These are phyloP conservation scores for Dolichotis patagonum DNA, from an alignment of 2,113 vertebrate species.

Conservation along the genomic window DNA sequence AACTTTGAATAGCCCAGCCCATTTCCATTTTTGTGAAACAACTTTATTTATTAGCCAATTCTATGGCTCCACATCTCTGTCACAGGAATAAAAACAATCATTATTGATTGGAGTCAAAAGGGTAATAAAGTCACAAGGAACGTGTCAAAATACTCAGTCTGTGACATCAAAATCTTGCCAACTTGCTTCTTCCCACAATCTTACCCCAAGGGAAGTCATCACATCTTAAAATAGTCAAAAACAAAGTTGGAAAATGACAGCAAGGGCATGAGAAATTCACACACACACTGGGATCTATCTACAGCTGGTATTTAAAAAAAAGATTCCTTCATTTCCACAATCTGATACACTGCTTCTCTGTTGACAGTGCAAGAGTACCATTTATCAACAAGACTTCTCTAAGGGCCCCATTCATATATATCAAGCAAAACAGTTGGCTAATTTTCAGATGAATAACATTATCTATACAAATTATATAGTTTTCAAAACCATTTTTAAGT, in stretches of 20 bases:
- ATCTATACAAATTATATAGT: neutral
- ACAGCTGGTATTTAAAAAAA: neutral
- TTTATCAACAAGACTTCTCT: neutral
- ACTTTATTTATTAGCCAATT: constrained; percentile 75
- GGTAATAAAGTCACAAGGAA: constrained; percentile 73
- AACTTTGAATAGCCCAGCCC: constrained; percentile 72
- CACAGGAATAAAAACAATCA: constrained; percentile 70
- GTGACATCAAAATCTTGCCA: constrained; percentile 67
- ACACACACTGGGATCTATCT: neutral
- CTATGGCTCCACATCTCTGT: constrained; percentile 68
- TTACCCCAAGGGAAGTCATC: constrained; percentile 48
- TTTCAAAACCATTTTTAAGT: constrained; percentile 30
- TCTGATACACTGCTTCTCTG: neutral
- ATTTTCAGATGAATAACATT: neutral
- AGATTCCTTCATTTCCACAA: neutral
- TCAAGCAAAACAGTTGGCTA: neutral
- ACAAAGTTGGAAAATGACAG: constrained; percentile 61
- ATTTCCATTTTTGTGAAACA: constrained; percentile 68
- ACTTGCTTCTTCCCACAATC: constrained; percentile 75
- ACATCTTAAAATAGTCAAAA: constrained; percentile 32
- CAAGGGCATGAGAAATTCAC: constrained; percentile 73
- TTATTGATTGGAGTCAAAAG: constrained; percentile 73
- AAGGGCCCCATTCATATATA: neutral
- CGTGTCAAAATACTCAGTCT: constrained; percentile 65
- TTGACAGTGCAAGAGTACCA: neutral